These are phyloP conservation scores for Malurus cyaneus DNA, from an alignment of 2,113 vertebrate genomes.

Conservation along the genomic window DNA sequence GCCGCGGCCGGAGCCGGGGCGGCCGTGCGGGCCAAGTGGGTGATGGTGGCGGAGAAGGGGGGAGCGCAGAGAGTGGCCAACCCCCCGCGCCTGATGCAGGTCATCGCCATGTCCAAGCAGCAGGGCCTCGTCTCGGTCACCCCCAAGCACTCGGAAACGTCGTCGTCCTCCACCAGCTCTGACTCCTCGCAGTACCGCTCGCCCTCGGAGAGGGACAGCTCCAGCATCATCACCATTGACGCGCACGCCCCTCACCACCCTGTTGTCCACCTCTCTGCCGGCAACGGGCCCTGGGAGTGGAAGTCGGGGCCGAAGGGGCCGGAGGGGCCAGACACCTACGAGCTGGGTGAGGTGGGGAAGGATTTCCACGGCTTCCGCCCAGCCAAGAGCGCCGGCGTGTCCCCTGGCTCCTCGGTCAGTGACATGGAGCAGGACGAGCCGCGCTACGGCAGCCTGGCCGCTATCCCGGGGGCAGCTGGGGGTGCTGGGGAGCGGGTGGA, in stretches of 20 bases:
- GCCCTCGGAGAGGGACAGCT: constrained; percentile 82
- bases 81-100: constrained; percentile 89
- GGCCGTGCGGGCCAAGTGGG: constrained; percentile 89
- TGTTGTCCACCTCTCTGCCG: constrained; percentile 81
- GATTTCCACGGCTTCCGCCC: constrained; percentile 76
- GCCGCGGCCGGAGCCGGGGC: constrained; percentile 78
- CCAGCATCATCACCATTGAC: constrained; percentile 86
- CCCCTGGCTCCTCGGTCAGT: constrained; percentile 75
- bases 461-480: constrained; percentile 68
- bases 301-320: constrained; percentile 23
- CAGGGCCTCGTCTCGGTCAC: constrained; percentile 77
- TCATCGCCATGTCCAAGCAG: constrained; percentile 92
- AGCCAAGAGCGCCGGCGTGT: constrained; percentile 64
- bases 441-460: constrained; percentile 68
- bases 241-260: constrained; percentile 89
- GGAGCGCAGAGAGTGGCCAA: constrained; percentile 68
- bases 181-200: constrained; percentile 87
- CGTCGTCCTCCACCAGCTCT: constrained; percentile 86
- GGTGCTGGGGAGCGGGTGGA: constrained; percentile 28
- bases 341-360: constrained; percentile 79
- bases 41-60: constrained; percentile 86
- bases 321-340: neutral
- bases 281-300: constrained; percentile 87
- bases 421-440: constrained; percentile 77
- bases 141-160: constrained; percentile 82